Evolutionary conservation across 2,888 invertebrate genomes (phyloP).

Genomic region (Melanchra persicariae): DNA sequence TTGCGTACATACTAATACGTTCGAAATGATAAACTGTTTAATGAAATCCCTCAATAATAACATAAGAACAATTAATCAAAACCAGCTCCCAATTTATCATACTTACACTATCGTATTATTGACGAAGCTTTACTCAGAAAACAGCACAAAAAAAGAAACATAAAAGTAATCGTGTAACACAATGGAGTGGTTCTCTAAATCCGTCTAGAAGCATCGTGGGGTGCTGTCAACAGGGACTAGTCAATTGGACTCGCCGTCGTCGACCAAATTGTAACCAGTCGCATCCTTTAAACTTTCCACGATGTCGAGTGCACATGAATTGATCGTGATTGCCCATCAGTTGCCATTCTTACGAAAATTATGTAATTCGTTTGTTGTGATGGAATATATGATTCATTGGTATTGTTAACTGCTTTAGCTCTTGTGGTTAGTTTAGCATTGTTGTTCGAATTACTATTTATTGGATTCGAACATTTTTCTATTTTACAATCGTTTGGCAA

Average conservation of each 20-base stretch:
- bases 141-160: neutral
- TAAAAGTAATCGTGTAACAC: slow-evolving; percentile 12
- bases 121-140: neutral
- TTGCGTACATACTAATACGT: neutral
- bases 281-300: slow-evolving; percentile 84
- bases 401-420: neutral
- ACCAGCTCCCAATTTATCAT: neutral
- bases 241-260: slow-evolving; percentile 70
- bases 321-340: slow-evolving; percentile 39
- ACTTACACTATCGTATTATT: slow-evolving; percentile 2
- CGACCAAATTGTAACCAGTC: slow-evolving; percentile 75
- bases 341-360: slow-evolving; percentile 35
- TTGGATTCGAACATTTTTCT: neutral
- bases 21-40: neutral
- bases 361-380: slow-evolving; percentile 49
- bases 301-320: slow-evolving; percentile 56
- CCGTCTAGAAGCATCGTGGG: slow-evolving; percentile 59
- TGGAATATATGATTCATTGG: slow-evolving; percentile 32
- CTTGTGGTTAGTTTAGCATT: neutral
- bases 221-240: slow-evolving; percentile 54
- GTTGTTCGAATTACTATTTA: neutral
- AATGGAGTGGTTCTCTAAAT: slow-evolving; percentile 33
- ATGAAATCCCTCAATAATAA: neutral
- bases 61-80: slow-evolving; percentile 3
- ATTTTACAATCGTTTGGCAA: neutral